Percentiles rank a stretch among this genome's conserved stretches.
Evolutionary conservation across 2,888 invertebrate genomes (phyloP).

Genomic region (Perdita meconis): DNA sequence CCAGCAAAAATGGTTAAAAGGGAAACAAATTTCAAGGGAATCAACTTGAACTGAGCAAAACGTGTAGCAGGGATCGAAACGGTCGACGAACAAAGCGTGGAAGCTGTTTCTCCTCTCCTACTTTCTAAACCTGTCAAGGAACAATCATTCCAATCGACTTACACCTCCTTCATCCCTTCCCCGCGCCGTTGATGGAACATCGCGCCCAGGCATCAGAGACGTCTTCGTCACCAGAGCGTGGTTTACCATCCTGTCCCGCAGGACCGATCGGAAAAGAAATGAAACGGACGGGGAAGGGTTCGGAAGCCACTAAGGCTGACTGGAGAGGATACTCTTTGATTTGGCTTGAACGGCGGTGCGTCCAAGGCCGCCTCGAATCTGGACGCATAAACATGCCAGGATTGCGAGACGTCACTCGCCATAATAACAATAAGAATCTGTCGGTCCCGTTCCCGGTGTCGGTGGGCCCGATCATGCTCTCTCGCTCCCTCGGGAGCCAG

Average conservation of each 20-base stretch:
- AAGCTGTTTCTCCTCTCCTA: not conserved
- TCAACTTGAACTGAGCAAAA: not conserved
- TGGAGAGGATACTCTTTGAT: slow-evolving; percentile 67
- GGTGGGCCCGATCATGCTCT: slow-evolving; percentile 57
- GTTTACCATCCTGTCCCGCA: slow-evolving; percentile 21
- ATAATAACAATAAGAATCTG: slow-evolving; percentile 84
- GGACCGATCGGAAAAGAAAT: slow-evolving; percentile 50
- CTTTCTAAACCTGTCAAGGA: not conserved
- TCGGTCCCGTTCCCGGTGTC: slow-evolving; percentile 68
- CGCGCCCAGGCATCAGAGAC: slow-evolving; percentile 32
- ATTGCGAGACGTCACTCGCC: slow-evolving; percentile 82
- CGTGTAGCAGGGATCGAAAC: not conserved
- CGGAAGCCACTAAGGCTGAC: slow-evolving; percentile 63
- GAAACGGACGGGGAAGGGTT: slow-evolving; percentile 30
- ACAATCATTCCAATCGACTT: not conserved
- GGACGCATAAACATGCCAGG: slow-evolving; percentile 83
- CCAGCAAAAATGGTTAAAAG: no score
- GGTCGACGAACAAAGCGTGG: not conserved
- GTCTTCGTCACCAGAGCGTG: slow-evolving; percentile 44
- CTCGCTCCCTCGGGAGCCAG: slow-evolving; percentile 72
- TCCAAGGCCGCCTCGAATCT: slow-evolving; percentile 83
- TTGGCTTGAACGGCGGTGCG: slow-evolving; percentile 73
- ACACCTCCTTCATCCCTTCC: not conserved
- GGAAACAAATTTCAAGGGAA: not conserved
- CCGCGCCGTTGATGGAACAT: slow-evolving; percentile 27